Evolutionary conservation across 2,113 vertebrate species (phyloP), one percentile per base, ranked within the genome.

Genomic region (Plestiodon gilberti): DNA sequence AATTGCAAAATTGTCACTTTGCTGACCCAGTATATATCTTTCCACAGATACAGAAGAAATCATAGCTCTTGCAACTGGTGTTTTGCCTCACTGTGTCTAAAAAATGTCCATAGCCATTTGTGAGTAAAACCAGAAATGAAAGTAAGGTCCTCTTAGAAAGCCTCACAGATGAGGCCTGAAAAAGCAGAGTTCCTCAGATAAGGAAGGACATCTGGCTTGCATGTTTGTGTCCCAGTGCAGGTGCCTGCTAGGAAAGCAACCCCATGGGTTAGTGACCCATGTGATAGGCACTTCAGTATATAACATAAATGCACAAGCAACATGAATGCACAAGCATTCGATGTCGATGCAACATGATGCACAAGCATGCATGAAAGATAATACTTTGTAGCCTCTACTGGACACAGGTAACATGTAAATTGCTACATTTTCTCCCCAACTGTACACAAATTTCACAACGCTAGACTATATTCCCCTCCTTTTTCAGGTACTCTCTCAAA

Each of bases 21-120:
- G 48, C 40, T 38, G 2, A 0, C 1, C 11, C n/a, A 48, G 23
- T 59, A 57, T 73, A 57, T 22, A 25, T 7, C 55, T 35, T 30
- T 25, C 57, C 14, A 57, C 20, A 48, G 62, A 88, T 1, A 75
- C 43, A n/a, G 57, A 43, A 61, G 38, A 4, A 57, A 48, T 38
- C 38, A 1, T 25, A 67, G 28, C 18, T 67, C 14, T 73, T n/a
- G 57, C 67, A 87, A 65, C 86, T 89, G 74, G 75, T 91, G 90
- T 78, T 33, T 74, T 7, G 2, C 3, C 30, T 82, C 2, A 4
- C 48, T 40, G 48, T 3, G 5, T 35, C 23, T 70, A 69, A 78
- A 15, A 78, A 38, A 40, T 57, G 57, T 70, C 33, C 14, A 40
- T 70, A 38, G n/a, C 40, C 6, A 52, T 52, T 67, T 65, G 61